Evolutionary conservation across 2,113 vertebrate species (phyloP).

Genomic region (Cephalopholis sonnerati): DNA sequence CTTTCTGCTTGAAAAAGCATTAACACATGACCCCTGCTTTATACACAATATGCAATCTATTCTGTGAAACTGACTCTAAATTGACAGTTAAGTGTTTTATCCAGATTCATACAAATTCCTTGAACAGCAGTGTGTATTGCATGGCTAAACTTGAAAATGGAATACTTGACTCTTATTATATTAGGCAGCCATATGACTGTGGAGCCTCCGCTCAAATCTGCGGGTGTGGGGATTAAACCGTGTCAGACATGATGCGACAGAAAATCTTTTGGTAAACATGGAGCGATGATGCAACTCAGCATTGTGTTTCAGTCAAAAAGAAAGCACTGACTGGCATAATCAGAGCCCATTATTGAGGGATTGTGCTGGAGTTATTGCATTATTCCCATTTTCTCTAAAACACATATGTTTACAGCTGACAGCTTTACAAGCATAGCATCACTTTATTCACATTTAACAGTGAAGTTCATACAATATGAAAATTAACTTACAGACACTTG

Average conservation of each 20-base stretch:
- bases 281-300: slow-evolving; percentile 17
- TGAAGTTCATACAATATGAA: not conserved
- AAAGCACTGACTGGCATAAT: slow-evolving; percentile 23
- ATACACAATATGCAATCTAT: slow-evolving; percentile 29
- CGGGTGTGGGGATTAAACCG: slow-evolving; percentile 20
- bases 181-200: not conserved
- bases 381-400: not conserved
- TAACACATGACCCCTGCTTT: slow-evolving; percentile 46
- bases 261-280: slow-evolving; percentile 20
- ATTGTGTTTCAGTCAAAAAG: slow-evolving; percentile 6
- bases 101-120: slow-evolving; percentile 13
- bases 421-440: not conserved
- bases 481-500: too few species aligned
- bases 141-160: not conserved
- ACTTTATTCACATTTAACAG: not conserved
- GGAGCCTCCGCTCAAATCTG: slow-evolving; percentile 19
- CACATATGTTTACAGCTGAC: not conserved
- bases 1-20: slow-evolving; percentile 54
- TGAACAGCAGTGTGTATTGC: not conserved
- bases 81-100: slow-evolving; percentile 42
- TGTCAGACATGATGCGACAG: slow-evolving; percentile 35
- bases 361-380: not conserved
- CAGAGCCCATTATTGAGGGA: not conserved
- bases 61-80: slow-evolving; percentile 41
- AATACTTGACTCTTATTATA: slow-evolving; percentile 31